These are phyloP conservation scores for Globia sparganii DNA, from an alignment of 2,888 invertebrate genomes.

Conservation along the genomic window DNA sequence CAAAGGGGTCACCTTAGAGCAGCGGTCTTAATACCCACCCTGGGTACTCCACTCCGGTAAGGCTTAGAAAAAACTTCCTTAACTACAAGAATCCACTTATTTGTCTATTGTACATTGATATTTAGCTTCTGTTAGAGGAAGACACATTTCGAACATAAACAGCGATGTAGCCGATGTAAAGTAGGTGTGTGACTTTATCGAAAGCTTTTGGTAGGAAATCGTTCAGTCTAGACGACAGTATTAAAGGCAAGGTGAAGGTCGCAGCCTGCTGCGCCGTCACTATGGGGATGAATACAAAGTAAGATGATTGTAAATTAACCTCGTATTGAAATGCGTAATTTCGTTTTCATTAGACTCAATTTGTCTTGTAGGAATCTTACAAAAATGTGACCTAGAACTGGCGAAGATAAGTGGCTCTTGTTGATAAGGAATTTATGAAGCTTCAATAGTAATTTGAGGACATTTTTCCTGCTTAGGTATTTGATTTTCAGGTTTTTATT, in stretches of 20 bases:
- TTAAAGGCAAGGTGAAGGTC: constrained; percentile 83
- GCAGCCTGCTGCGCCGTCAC: constrained; percentile 73
- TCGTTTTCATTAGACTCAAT: constrained; percentile 56
- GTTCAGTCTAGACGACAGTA: constrained; percentile 74
- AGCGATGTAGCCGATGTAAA: constrained; percentile 62
- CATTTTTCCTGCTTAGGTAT: constrained; percentile 21
- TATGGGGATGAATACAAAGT: constrained; percentile 73
- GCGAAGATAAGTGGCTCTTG: constrained; percentile 19
- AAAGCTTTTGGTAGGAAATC: constrained; percentile 67
- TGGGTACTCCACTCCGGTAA: constrained; percentile 71
- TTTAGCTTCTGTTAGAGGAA: constrained; percentile 6
- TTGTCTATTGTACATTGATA: constrained; percentile 67
- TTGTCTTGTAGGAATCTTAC: constrained; percentile 55
- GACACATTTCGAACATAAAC: constrained; percentile 11
- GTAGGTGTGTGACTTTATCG: constrained; percentile 46
- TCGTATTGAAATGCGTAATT: constrained; percentile 71
- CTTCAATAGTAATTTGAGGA: background rate
- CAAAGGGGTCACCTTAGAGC: constrained; percentile 80
- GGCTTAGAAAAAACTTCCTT: constrained; percentile 42
- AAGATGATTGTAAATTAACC: constrained; percentile 75
- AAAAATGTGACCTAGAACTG: constrained; percentile 58
- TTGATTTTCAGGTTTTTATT: background rate
- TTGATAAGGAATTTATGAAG: constrained; percentile 15
- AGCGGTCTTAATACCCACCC: constrained; percentile 76
- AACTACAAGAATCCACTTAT: constrained; percentile 21